Percentiles rank a stretch among this genome's conserved stretches.
phyloP scores from a whole-genome alignment of 2,797 vertebrate genomes.

The Strix occidentalis region DNA sequence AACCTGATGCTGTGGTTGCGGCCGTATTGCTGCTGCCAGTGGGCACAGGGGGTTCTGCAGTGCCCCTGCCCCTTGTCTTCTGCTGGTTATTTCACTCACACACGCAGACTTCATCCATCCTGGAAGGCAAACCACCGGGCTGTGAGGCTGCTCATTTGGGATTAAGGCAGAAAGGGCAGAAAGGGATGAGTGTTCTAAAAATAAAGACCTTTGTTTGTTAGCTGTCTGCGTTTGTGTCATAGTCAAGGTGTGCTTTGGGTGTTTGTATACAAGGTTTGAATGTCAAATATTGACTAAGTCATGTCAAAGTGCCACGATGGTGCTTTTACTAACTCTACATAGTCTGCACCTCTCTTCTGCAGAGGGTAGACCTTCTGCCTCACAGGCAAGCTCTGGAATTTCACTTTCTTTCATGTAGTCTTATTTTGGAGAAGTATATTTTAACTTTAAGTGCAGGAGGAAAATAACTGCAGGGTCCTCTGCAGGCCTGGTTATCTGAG shows the following conservation, averaged over 20 bases:
- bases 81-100: neutral
- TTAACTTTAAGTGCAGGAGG: neutral
- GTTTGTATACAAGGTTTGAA: neutral
- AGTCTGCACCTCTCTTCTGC: neutral
- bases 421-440: neutral
- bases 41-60: neutral
- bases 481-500: neutral
- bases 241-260: slow-evolving; percentile 8
- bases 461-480: neutral
- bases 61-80: neutral
- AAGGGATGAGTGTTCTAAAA: neutral
- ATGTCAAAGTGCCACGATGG: neutral
- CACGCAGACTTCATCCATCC: neutral
- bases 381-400: neutral
- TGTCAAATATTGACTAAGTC: slow-evolving; percentile 44
- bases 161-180: neutral
- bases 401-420: neutral
- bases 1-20: fast-evolving
- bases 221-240: neutral
- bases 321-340: neutral
- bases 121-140: neutral
- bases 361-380: neutral
- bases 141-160: neutral
- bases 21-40: neutral
- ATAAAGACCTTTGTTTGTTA: neutral